Conservation (phyloP, 2,888 invertebrate genomes). For the Ormia ochracea region DNA sequence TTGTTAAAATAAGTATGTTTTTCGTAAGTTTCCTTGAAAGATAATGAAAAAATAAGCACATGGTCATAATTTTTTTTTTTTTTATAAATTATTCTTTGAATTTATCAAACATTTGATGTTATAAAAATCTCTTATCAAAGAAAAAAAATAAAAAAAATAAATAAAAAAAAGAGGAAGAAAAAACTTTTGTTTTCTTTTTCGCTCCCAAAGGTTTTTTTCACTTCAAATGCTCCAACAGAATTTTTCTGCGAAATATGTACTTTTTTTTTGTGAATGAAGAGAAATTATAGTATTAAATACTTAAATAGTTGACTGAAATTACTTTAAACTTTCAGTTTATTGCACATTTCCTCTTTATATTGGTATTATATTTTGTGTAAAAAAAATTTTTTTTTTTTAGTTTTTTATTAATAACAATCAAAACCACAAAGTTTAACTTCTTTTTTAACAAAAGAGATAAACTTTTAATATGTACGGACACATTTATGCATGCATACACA, state of each 20-base stretch:
- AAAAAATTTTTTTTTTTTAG: too few relatives aligned
- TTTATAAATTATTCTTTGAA: conserved; percentile 40
- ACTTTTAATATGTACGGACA: background rate
- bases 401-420: conserved; percentile 45
- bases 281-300: background rate
- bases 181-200: conserved; percentile 48
- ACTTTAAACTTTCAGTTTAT: background rate
- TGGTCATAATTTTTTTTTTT: conserved; percentile 72
- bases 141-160: background rate
- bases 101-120: conserved; percentile 26
- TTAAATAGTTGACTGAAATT: background rate
- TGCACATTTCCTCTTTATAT: conserved; percentile 48
- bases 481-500: too few relatives aligned
- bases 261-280: background rate
- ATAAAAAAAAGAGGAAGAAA: too few relatives aligned
- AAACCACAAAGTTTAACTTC: conserved; percentile 11
- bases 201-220: background rate
- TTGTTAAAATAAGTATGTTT: conserved; percentile 33
- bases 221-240: background rate
- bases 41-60: conserved; percentile 74
- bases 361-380: conserved; percentile 29
- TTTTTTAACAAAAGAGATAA: background rate
- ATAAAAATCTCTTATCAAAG: conserved; percentile 5
- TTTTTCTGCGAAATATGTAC: background rate
- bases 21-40: conserved; percentile 75